phyloP scores from a whole-genome alignment of 2,888 invertebrate genomes.

The Heliconius erato region DNA sequence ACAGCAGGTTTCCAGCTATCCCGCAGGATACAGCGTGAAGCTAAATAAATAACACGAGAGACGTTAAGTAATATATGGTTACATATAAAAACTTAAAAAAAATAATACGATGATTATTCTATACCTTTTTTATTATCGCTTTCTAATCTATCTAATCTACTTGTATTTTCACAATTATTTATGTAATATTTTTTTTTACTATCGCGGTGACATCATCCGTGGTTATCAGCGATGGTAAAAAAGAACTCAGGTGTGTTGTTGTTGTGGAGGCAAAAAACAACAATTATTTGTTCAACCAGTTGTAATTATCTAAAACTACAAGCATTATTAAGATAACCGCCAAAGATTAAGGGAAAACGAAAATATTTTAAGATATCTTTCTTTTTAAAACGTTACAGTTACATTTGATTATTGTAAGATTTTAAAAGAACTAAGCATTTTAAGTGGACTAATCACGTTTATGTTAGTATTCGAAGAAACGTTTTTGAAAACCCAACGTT shows the following conservation, averaged over 20 bases:
- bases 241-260: conserved; percentile 8
- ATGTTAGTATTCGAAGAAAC: too few relatives aligned
- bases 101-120: too few relatives aligned
- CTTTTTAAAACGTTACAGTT: background rate
- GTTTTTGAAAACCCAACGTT: too few relatives aligned
- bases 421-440: too few relatives aligned
- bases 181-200: background rate
- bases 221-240: background rate
- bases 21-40: too few relatives aligned
- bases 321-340: background rate
- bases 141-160: too few relatives aligned
- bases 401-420: background rate
- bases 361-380: background rate
- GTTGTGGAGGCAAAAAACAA: conserved; percentile 22
- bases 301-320: conserved; percentile 13
- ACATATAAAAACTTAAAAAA: too few relatives aligned
- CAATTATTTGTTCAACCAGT: conserved; percentile 30
- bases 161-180: background rate
- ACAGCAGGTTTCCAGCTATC: too few relatives aligned
- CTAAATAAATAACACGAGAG: too few relatives aligned
- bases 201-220: conserved; percentile 27
- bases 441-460: too few relatives aligned
- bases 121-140: too few relatives aligned
- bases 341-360: background rate
- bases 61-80: too few relatives aligned